These are phyloP conservation scores for Orchestia grillus DNA, from an alignment of 1,140 invertebrate genomes.

Conservation along the genomic window DNA sequence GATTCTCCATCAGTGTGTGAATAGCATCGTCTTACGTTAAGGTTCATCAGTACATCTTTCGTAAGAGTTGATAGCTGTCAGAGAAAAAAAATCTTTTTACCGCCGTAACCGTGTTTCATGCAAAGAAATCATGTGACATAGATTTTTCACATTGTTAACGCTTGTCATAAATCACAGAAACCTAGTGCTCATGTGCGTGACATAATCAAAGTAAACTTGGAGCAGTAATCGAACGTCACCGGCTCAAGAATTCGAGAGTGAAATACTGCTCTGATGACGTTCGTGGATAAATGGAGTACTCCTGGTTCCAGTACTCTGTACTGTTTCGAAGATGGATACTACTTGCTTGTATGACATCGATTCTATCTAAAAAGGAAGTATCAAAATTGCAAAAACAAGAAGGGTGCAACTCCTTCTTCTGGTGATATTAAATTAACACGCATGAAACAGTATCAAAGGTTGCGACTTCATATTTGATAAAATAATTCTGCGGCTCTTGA, in stretches of 20 bases:
- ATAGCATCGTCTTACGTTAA: neutral
- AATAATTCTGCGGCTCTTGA: neutral
- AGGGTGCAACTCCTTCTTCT: too few species aligned
- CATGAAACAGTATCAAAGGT: neutral
- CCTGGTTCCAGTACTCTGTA: neutral
- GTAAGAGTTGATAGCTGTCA: neutral
- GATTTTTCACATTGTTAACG: neutral
- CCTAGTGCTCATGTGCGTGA: neutral
- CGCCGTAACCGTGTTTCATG: neutral
- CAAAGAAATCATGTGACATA: neutral
- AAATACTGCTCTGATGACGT: neutral
- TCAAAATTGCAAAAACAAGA: neutral
- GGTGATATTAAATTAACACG: neutral
- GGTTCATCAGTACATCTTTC: neutral
- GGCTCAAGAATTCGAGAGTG: neutral
- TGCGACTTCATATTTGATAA: neutral
- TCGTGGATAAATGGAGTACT: neutral
- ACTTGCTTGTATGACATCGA: neutral
- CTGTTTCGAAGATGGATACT: neutral
- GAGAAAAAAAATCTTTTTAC: neutral
- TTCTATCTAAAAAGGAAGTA: neutral
- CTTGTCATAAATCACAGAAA: neutral
- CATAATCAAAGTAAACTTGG: neutral
- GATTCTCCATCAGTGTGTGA: neutral
- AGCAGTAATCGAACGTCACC: neutral